These are phyloP conservation scores for Melangyna quadrimaculata DNA, from an alignment of 2,888 invertebrate species.

Conservation along the genomic window DNA sequence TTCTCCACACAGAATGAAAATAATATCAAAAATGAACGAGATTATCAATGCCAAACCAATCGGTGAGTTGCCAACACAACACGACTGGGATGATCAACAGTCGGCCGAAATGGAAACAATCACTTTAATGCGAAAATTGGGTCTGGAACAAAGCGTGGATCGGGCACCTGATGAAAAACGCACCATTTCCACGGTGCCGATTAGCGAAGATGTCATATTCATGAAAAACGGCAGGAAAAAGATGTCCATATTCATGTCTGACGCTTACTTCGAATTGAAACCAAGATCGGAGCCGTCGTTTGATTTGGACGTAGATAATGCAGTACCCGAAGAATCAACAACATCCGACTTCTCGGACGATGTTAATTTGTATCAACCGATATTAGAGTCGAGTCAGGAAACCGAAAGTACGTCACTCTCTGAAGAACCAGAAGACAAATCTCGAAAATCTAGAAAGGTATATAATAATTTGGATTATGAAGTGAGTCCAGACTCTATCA, in stretches of 20 bases:
- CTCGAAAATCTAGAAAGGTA: not conserved
- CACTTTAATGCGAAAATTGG: slow-evolving; percentile 77
- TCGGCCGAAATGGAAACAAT: slow-evolving; percentile 76
- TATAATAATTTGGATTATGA: not conserved
- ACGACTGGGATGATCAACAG: slow-evolving; percentile 76
- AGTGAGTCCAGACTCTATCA: not conserved
- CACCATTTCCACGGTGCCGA: slow-evolving; percentile 73
- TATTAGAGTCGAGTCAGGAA: slow-evolving; percentile 8
- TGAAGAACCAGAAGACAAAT: not conserved
- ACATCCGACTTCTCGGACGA: slow-evolving; percentile 32
- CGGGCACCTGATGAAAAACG: slow-evolving; percentile 58
- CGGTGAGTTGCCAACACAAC: slow-evolving; percentile 76
- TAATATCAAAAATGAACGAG: slow-evolving; percentile 76
- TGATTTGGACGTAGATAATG: not conserved
- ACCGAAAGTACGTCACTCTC: not conserved
- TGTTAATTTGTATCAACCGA: slow-evolving; percentile 17
- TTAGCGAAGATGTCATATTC: slow-evolving; percentile 69
- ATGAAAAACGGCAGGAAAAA: slow-evolving; percentile 73
- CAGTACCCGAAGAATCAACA: not conserved
- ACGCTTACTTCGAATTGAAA: slow-evolving; percentile 68
- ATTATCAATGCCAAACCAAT: slow-evolving; percentile 76
- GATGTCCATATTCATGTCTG: slow-evolving; percentile 75
- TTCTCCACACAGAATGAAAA: slow-evolving; percentile 67
- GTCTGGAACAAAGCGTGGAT: slow-evolving; percentile 74
- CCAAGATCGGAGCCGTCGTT: slow-evolving; percentile 35